Evolutionary conservation across 2,113 vertebrate genomes (phyloP).

Genomic region (Castor canadensis): DNA sequence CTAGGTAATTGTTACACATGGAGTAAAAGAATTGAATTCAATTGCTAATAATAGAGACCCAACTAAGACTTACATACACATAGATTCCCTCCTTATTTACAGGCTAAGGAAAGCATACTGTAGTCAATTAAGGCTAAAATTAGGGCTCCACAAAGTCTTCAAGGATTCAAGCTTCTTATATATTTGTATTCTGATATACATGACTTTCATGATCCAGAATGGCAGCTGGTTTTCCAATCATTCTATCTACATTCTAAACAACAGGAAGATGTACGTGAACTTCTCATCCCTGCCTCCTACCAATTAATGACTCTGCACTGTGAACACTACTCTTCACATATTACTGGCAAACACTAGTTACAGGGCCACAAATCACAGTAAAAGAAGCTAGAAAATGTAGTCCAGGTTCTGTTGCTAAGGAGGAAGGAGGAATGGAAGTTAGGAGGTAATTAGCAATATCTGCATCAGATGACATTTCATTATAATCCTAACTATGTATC

Average conservation of each 20-base stretch:
- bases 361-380: not conserved
- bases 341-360: not conserved
- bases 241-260: not conserved
- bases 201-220: not conserved
- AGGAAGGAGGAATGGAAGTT: not conserved
- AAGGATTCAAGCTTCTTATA: not conserved
- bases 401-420: not conserved
- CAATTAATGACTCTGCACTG: not conserved
- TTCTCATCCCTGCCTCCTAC: not conserved
- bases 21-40: not conserved
- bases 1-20: not conserved
- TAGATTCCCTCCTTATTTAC: not conserved
- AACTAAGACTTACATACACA: not conserved
- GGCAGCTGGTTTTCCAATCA: not conserved
- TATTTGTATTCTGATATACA: not conserved
- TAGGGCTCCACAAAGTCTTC: not conserved
- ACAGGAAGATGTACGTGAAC: not conserved
- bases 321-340: not conserved
- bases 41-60: not conserved
- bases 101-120: not conserved
- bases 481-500: not conserved
- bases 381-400: not conserved
- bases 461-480: not conserved
- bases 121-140: not conserved
- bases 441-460: not conserved